A percentile compares a stretch with the other conserved stretches of the same genome.
These are phyloP conservation scores for Drosophila pseudoananassae DNA, from an alignment of 1,140 invertebrate species.

Conservation along the genomic window DNA sequence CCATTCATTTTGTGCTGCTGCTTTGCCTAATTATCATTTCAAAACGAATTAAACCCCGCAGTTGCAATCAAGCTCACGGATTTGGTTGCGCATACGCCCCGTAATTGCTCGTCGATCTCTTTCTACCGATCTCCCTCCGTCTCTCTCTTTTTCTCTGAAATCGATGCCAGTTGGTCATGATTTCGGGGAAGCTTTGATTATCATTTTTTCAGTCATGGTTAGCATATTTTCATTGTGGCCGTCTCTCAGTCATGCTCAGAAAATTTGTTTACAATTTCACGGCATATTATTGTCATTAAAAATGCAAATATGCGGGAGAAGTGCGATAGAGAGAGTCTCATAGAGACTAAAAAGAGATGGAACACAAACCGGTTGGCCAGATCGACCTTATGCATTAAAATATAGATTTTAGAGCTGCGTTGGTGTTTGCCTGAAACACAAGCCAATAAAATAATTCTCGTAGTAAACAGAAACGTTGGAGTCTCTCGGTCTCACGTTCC, in stretches of 20 bases:
- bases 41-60: slow-evolving; percentile 28
- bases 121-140: background rate
- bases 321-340: slow-evolving; percentile 31
- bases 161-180: slow-evolving; percentile 50
- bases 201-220: slow-evolving; percentile 43
- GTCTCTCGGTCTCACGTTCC: slow-evolving; percentile 2
- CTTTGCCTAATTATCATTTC: slow-evolving; percentile 33
- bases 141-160: slow-evolving; percentile 10
- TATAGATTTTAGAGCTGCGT: slow-evolving; percentile 64
- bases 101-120: slow-evolving; percentile 18
- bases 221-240: slow-evolving; percentile 36
- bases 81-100: slow-evolving; percentile 54
- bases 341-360: slow-evolving; percentile 2
- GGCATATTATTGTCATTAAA: slow-evolving; percentile 73
- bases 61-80: slow-evolving; percentile 42
- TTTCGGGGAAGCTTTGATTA: slow-evolving; percentile 40
- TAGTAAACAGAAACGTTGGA: slow-evolving; percentile 53
- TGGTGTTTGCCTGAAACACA: slow-evolving; percentile 70
- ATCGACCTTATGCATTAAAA: slow-evolving; percentile 74
- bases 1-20: slow-evolving; percentile 8
- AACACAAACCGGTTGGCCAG: slow-evolving; percentile 55
- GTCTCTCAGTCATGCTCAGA: slow-evolving; percentile 31
- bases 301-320: slow-evolving; percentile 68
- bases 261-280: slow-evolving; percentile 77
- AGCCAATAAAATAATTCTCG: slow-evolving; percentile 54